Evolutionary conservation across 1,140 invertebrate species (phyloP).

Genomic region (Oppia nitens): DNA sequence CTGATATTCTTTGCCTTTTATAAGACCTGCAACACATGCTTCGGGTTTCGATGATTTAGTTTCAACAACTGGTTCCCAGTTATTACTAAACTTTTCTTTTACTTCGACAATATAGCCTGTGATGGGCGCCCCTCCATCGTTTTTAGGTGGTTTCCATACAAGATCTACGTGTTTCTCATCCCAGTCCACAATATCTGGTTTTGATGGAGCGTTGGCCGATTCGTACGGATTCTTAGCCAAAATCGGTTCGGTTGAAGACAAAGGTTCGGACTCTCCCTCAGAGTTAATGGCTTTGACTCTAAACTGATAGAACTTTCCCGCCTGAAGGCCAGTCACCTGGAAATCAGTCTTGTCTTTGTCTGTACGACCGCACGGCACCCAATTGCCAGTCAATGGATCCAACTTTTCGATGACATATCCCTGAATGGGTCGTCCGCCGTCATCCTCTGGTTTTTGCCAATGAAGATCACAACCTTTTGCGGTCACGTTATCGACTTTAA

Average conservation of each 20-base stretch:
- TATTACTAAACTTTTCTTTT: slow-evolving; percentile 89
- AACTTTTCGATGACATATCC: slow-evolving; percentile 94
- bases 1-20: slow-evolving; percentile 90
- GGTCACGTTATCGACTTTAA: slow-evolving; percentile 64
- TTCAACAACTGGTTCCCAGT: slow-evolving; percentile 21
- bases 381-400: slow-evolving; percentile 55
- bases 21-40: slow-evolving; percentile 65
- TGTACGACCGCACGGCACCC: slow-evolving; percentile 83
- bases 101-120: slow-evolving; percentile 83
- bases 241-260: slow-evolving; percentile 73
- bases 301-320: slow-evolving; percentile 91
- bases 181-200: slow-evolving; percentile 75
- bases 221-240: slow-evolving; percentile 86
- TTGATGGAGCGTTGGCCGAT: slow-evolving; percentile 70
- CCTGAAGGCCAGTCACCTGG: slow-evolving; percentile 63
- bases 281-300: slow-evolving; percentile 94
- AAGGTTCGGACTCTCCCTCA: slow-evolving; percentile 83
- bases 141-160: slow-evolving; percentile 79
- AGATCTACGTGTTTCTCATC: slow-evolving; percentile 83
- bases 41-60: slow-evolving; percentile 63
- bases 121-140: slow-evolving; percentile 78
- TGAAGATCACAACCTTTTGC: slow-evolving; percentile 83
- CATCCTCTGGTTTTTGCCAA: slow-evolving; percentile 82
- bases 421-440: slow-evolving; percentile 85
- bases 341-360: slow-evolving; percentile 73